Conservation (phyloP, 2,888 invertebrate genomes). For the Drosophila meridionalis region DNA sequence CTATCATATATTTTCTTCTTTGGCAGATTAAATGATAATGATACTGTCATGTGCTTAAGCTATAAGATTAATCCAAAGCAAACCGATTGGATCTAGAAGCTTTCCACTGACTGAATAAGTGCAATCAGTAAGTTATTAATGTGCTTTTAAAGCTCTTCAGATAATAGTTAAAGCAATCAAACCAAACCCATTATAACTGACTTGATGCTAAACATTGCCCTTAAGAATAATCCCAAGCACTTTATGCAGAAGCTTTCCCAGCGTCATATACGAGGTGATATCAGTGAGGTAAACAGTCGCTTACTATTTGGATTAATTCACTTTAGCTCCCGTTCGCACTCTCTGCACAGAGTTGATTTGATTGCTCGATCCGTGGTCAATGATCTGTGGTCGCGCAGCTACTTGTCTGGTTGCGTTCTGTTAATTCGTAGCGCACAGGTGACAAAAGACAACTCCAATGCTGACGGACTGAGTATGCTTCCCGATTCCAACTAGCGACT, state of each 20-base stretch:
- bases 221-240: no score
- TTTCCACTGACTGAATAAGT: neutral
- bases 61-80: neutral
- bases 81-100: neutral
- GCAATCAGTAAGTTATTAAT: neutral
- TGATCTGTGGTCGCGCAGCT: conserved; percentile 24
- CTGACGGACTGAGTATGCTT: conserved; percentile 21
- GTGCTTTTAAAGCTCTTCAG: neutral
- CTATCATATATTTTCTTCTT: no score
- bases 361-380: conserved; percentile 24
- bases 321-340: neutral
- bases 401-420: conserved; percentile 6
- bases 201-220: no score
- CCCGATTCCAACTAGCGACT: conserved; percentile 23
- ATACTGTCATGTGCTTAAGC: neutral
- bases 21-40: neutral
- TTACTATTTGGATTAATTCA: conserved; percentile 7
- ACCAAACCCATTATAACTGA: neutral
- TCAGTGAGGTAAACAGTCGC: neutral
- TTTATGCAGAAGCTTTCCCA: neutral
- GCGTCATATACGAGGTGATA: neutral
- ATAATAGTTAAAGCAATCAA: no score
- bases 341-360: conserved; percentile 1
- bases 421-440: conserved; percentile 28
- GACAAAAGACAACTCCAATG: conserved; percentile 44